Conservation (phyloP, 2,888 invertebrate species). For the Stratiomys singularior region DNA sequence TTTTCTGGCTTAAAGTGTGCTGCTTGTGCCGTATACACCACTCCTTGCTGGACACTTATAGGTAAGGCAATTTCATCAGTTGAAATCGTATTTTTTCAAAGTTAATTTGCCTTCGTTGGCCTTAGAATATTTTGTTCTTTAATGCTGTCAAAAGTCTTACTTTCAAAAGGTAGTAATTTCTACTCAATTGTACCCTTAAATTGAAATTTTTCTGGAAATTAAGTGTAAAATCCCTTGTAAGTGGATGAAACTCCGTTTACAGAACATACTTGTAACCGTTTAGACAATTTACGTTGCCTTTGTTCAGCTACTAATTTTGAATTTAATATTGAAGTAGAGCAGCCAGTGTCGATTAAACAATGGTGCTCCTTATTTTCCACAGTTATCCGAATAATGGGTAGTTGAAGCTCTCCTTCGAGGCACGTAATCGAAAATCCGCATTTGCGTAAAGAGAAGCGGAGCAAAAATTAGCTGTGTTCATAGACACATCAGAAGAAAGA, state of each 20-base stretch:
- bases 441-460: neutral
- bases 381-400: slow-evolving; percentile 16
- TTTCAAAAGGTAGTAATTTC: neutral
- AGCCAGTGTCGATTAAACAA: slow-evolving; percentile 22
- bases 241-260: neutral
- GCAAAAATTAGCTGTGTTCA: neutral
- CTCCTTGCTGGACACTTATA: neutral
- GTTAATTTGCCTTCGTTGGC: neutral
- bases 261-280: neutral
- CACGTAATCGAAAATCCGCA: neutral
- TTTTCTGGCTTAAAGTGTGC: slow-evolving; percentile 53
- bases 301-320: neutral
- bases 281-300: neutral
- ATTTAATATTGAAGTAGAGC: slow-evolving; percentile 12
- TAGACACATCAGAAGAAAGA: neutral
- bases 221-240: neutral
- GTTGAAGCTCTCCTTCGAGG: neutral
- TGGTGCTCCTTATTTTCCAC: neutral
- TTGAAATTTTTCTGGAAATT: slow-evolving; percentile 6
- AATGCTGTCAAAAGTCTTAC: neutral
- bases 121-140: slow-evolving; percentile 7
- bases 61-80: neutral
- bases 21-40: neutral
- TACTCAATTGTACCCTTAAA: neutral
- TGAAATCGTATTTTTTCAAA: neutral